Conservation (phyloP, 2,113 vertebrate genomes). For the Mesoclemmys tuberculata region DNA sequence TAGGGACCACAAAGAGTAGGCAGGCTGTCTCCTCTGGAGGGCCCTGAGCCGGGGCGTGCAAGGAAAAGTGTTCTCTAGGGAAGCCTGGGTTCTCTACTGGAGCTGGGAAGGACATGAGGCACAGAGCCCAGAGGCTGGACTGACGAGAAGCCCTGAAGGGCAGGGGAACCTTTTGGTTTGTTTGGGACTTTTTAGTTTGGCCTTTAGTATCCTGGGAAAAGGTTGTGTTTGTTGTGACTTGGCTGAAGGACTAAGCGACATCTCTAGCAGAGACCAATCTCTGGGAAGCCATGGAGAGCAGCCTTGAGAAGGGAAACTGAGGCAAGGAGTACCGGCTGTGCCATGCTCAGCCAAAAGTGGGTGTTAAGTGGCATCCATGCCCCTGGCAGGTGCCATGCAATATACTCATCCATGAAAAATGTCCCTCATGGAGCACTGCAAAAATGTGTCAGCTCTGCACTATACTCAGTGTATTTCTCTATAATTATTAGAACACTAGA, state of each 20-base stretch:
- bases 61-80: background rate
- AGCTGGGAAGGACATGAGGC: background rate
- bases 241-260: background rate
- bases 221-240: background rate
- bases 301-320: background rate
- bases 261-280: background rate
- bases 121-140: background rate
- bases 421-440: fast-evolving
- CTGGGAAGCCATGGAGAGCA: background rate
- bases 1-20: background rate
- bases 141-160: background rate
- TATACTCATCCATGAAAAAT: background rate
- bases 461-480: background rate
- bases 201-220: background rate
- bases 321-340: background rate
- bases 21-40: background rate
- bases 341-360: background rate
- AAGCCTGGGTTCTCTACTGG: background rate
- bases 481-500: background rate
- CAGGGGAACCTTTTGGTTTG: background rate
- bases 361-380: background rate
- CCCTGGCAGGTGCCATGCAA: background rate
- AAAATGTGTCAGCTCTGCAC: background rate
- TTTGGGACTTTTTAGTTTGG: background rate
- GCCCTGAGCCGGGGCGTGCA: background rate